Evolutionary conservation across 2,888 invertebrate genomes (phyloP).

Genomic region (Sarcophaga subvicina): DNA sequence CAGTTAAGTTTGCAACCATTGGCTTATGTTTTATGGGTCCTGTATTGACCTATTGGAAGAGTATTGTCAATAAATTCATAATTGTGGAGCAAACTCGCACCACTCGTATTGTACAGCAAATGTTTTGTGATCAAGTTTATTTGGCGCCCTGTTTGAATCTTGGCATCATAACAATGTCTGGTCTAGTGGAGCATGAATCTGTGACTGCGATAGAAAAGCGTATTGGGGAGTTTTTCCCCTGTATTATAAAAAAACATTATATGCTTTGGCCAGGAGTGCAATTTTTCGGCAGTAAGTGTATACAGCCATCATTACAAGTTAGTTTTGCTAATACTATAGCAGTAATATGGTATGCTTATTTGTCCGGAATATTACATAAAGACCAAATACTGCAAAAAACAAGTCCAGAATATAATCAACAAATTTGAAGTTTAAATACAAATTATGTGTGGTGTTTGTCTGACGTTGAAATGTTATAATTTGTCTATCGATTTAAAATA

Average conservation of each 20-base stretch:
- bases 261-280: conserved; percentile 38
- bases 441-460: background rate
- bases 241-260: conserved; percentile 29
- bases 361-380: conserved; percentile 33
- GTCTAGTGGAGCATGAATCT: conserved; percentile 14
- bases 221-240: conserved; percentile 19
- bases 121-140: conserved; percentile 37
- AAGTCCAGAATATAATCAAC: background rate
- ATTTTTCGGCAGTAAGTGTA: conserved; percentile 7
- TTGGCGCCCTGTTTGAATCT: conserved; percentile 32
- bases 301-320: conserved; percentile 10
- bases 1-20: conserved; percentile 30
- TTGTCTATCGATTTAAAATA: too few relatives aligned
- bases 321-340: conserved; percentile 13
- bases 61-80: background rate
- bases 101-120: background rate
- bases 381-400: background rate
- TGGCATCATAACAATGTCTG: conserved; percentile 9
- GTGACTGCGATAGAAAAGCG: conserved; percentile 4
- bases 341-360: conserved; percentile 25
- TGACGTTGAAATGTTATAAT: too few relatives aligned
- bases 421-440: background rate
- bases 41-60: conserved; percentile 22
- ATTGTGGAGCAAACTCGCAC: background rate
- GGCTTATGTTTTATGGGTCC: conserved; percentile 35